Conservation (phyloP, 2,888 invertebrate species). For the Tubulanus polymorphus region DNA sequence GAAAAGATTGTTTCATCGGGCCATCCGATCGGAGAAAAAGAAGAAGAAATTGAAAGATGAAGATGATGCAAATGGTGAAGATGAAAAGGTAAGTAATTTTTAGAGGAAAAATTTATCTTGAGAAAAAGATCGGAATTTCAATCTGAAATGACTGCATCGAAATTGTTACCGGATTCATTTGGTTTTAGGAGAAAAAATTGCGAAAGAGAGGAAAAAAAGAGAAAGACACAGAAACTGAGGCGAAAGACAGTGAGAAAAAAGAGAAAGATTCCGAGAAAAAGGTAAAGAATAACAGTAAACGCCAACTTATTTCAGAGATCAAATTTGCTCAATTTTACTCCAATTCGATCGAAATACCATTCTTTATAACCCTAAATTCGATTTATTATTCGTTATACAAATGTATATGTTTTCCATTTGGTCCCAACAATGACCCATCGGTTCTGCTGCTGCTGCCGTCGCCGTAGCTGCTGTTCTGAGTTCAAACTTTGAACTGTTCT, state of each 20-base stretch:
- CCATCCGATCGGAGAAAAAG: constrained; percentile 49
- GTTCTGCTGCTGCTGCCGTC: too few species aligned
- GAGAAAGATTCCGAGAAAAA: constrained; percentile 27
- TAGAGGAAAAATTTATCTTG: constrained; percentile 57
- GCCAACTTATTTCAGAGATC: too few species aligned
- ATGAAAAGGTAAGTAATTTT: constrained; percentile 53
- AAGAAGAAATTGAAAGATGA: constrained; percentile 61
- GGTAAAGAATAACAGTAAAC: constrained; percentile 35
- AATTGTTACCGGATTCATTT: too few species aligned
- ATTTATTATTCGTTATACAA: too few species aligned
- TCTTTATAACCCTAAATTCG: too few species aligned
- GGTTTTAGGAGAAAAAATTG: constrained; percentile 54
- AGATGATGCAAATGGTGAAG: constrained; percentile 31
- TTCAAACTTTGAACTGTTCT: constrained; percentile 16
- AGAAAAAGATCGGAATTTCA: too few species aligned
- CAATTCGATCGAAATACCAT: too few species aligned
- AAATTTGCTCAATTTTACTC: too few species aligned
- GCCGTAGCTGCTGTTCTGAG: constrained; percentile 9
- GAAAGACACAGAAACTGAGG: constrained; percentile 20
- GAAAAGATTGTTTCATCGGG: constrained; percentile 94
- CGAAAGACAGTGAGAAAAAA: constrained; percentile 19
- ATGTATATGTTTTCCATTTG: too few species aligned
- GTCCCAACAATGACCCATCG: too few species aligned
- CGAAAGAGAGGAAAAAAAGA: constrained; percentile 57
- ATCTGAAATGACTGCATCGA: too few species aligned